Conservation (phyloP, 2,888 invertebrate genomes). For the Eupithecia subumbrata region DNA sequence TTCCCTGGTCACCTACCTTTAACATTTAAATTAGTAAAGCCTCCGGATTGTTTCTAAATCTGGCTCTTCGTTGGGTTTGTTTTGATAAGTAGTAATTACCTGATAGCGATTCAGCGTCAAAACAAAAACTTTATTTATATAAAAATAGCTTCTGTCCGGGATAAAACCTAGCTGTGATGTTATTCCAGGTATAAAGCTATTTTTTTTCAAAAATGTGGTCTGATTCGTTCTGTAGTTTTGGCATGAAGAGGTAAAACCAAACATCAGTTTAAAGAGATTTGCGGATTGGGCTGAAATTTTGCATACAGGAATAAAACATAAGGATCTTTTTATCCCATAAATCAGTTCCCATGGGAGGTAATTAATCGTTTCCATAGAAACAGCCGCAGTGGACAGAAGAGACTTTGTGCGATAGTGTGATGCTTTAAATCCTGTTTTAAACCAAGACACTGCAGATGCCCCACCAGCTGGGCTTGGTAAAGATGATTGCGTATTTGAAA, state of each 20-base stretch:
- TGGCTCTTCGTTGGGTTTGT: background rate
- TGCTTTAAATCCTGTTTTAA: background rate
- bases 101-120: too few relatives aligned
- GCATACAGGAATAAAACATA: background rate
- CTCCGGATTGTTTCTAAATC: background rate
- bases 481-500: constrained; percentile 44
- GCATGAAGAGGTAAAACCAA: background rate
- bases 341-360: background rate
- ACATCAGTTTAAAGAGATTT: background rate
- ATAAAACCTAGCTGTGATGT: background rate
- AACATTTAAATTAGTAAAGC: background rate
- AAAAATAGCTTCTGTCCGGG: too few relatives aligned
- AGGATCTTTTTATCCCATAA: background rate
- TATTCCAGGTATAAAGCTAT: background rate
- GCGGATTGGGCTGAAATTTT: background rate
- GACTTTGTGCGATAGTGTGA: too few relatives aligned
- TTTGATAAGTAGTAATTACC: background rate
- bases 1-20: background rate
- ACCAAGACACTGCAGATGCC: background rate
- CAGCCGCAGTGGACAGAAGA: too few relatives aligned
- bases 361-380: background rate
- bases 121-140: too few relatives aligned
- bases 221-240: background rate
- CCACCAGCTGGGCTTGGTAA: background rate
- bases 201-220: background rate